These are phyloP conservation scores for Petaurus breviceps DNA, from an alignment of 2,113 vertebrate species.

Conservation along the genomic window DNA sequence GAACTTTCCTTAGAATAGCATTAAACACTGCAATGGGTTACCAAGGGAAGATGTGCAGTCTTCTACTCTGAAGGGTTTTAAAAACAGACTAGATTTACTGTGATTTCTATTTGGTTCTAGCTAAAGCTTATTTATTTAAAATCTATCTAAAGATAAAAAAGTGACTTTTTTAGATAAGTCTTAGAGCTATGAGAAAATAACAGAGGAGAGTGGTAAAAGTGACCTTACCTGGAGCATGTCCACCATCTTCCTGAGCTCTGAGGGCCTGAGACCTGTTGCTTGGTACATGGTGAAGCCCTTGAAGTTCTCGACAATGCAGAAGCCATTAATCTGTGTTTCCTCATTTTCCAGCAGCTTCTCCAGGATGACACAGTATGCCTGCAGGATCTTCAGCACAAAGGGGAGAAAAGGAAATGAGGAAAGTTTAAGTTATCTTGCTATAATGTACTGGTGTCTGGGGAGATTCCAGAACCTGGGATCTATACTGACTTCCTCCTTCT, in stretches of 20 bases:
- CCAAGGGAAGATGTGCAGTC: not conserved
- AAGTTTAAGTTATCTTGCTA: not conserved
- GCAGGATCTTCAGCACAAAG: slow-evolving; percentile 87
- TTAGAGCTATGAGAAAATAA: not conserved
- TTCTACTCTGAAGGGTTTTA: not conserved
- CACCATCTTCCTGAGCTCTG: slow-evolving; percentile 99
- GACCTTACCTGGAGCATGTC: slow-evolving; percentile 97
- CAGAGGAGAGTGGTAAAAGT: fast-evolving
- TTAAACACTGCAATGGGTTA: not conserved
- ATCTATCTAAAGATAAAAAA: not conserved
- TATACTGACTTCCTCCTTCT: not conserved
- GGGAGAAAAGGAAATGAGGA: not conserved
- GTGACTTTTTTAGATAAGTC: not conserved
- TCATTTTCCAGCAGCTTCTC: slow-evolving; percentile 97
- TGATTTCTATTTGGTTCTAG: not conserved
- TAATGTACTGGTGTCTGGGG: not conserved
- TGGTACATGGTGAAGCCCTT: slow-evolving; percentile 99
- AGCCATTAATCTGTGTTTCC: slow-evolving; percentile 98
- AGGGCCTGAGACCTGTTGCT: slow-evolving; percentile 93
- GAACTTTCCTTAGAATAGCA: not conserved
- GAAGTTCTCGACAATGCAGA: slow-evolving; percentile 98
- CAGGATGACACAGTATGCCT: slow-evolving; percentile 96
- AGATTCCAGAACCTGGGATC: not conserved
- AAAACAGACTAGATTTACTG: not conserved
- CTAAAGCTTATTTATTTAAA: not conserved